phyloP scores from a whole-genome alignment of 2,888 invertebrate species.

The Portevinia maculata region DNA sequence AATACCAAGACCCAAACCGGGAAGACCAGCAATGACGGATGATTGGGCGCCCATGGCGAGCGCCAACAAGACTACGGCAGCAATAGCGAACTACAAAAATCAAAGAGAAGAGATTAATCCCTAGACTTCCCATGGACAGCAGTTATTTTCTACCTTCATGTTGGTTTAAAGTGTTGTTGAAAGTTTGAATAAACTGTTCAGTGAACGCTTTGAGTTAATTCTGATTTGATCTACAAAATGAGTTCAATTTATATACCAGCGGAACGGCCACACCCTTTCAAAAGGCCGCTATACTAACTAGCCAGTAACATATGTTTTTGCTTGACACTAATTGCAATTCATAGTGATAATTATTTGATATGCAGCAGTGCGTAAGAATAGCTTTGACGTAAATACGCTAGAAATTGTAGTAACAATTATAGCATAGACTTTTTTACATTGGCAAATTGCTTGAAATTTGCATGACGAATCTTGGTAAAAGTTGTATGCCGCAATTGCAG shows the following conservation, averaged over 20 bases:
- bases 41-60: conserved; percentile 74
- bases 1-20: conserved; percentile 48
- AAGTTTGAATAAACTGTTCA: conserved; percentile 79
- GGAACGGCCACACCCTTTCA: conserved; percentile 48
- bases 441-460: not conserved
- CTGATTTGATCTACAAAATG: conserved; percentile 81
- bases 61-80: conserved; percentile 79
- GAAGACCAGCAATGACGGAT: conserved; percentile 75
- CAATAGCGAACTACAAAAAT: conserved; percentile 76
- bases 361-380: conserved; percentile 59
- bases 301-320: conserved; percentile 8
- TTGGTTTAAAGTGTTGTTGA: conserved; percentile 76
- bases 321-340: conserved; percentile 41
- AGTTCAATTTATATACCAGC: conserved; percentile 81
- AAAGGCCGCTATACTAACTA: not conserved
- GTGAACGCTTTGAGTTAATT: conserved; percentile 80
- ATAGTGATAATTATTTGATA: conserved; percentile 35
- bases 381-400: conserved; percentile 62
- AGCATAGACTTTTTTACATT: conserved; percentile 31
- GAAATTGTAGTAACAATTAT: conserved; percentile 49
- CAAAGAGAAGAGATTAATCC: conserved; percentile 39
- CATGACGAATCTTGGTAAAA: conserved; percentile 25
- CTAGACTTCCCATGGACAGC: conserved; percentile 1
- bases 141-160: conserved; percentile 80
- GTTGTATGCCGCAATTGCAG: not conserved